Base-by-base conservation (phyloP, 2,888 invertebrate species). In the Nasonovia ribisnigri region DNA sequence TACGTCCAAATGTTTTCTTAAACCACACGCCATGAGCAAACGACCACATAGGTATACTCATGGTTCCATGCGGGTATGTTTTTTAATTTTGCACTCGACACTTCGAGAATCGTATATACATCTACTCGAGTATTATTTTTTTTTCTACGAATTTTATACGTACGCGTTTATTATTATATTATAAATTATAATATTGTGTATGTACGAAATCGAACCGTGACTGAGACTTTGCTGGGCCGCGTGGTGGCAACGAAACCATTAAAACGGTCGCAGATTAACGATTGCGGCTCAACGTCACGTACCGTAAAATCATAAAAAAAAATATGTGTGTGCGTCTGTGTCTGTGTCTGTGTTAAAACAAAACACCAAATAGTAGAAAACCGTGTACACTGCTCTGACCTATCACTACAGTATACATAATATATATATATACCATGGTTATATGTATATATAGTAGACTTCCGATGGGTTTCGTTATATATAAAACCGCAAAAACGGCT, bases 191-290 rank as follows among this genome's bases (percentile, higher is more conserved):
- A 77, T 77, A 60, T 67, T 51, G 42, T 26, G 16, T 92, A 77
- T 77, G 36, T 88, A 36, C 16, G 88, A 92, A 92, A 93, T 89
- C 88, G 88, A 89, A 93, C 92, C 92, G 89, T 93, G 92, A 93
- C 92, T 89, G 92, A 46, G 84, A 93, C 89, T 89, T 51, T 89
- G 92, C 89, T 36, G 54, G 57, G 42, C 67, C 43, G 91, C 26
- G 36, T 60, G 92, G 84, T 89, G 89, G 92, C 54, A 89, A 89
- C 92, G 88, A 93, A 93, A 93, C 92, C 89, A 93, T 93, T 93
- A 93, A 93, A 93, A 93, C 89, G 92, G 92, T 89, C 88, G 92
- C 92, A 93, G 92, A 93, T 93, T 93, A 89, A 93, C 92, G 88
- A 93, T 93, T 93, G 84, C 67, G 92, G 88, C 29, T 92, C 88